phyloP scores from a whole-genome alignment of 2,888 invertebrate species.

The Laothoe populi region DNA sequence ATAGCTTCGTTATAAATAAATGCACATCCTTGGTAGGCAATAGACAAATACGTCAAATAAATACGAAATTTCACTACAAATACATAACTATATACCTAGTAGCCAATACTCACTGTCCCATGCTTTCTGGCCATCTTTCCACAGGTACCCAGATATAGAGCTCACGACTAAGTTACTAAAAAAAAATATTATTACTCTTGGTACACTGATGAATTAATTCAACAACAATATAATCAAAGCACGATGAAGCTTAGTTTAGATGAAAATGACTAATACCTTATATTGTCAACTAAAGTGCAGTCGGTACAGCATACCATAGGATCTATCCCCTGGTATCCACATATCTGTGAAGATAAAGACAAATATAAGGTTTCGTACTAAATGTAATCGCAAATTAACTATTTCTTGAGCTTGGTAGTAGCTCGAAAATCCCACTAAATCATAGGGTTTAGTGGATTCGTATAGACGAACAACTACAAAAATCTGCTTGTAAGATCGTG shows the following conservation, averaged over 20 bases:
- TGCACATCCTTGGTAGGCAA: no score
- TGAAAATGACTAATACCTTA: conserved; percentile 9
- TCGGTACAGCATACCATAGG: conserved; percentile 29
- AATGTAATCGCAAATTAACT: no score
- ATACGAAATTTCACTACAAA: background rate
- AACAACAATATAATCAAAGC: background rate
- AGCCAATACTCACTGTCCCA: conserved; percentile 57
- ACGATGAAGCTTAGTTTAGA: background rate
- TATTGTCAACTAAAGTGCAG: conserved; percentile 25
- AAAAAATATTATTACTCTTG: conserved; percentile 10
- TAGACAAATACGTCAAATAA: no score
- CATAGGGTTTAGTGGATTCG: no score
- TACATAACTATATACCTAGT: background rate
- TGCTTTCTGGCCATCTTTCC: conserved; percentile 50
- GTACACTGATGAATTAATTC: background rate
- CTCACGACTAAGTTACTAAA: conserved; percentile 29
- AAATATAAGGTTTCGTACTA: background rate
- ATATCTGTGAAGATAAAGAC: conserved; percentile 20
- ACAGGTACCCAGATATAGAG: background rate
- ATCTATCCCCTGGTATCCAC: conserved; percentile 25
- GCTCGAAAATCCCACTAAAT: no score
- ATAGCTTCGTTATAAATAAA: no score
- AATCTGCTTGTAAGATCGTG: no score
- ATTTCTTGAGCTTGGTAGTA: no score
- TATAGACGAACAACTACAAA: no score